Base-by-base conservation (phyloP, 2,113 vertebrate species). In the Mustelus asterias region DNA sequence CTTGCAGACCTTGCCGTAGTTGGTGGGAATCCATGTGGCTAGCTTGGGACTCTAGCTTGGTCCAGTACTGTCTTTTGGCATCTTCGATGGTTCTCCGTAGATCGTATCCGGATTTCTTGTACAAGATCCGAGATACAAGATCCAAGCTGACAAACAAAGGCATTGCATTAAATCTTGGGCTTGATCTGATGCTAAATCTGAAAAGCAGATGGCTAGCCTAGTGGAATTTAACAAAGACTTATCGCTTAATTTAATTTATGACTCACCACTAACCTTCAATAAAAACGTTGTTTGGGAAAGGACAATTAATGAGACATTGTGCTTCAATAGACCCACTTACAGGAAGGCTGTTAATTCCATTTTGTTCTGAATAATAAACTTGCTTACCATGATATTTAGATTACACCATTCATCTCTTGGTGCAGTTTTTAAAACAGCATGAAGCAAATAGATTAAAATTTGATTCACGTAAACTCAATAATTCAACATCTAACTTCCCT, bases 211-310 rank as follows among this genome's bases (percentile, higher is more conserved):
- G 37, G 88, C 54, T 90, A 4, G 29, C 54, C 22, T 33, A 41
- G 37, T 83, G 37, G 80, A 83, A 83, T 83, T 44, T 83, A 33
- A 89, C 54, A 60, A 89, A 89, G 86, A 29, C 26, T 58, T 48
- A 58, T 58, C 5, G 3, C 86, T 58, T 29, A 88, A 18, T 88
- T 33, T 80, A 80, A 80, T n/a, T 89, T 89, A 88, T 88, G 88
- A 90, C 26, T 90, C 88, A 90, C 54, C 54, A 90, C 48, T 33
- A 60, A 90, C 24, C 54, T 90, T 90, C 88, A 90, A 90, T 90
- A 90, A 63, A 90, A 90, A 33, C 18, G 8, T 86, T 54, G 5
- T 60, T n/a, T 90, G 88, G 80, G 37, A 16, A 90, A 90, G 29
- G 26, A 1, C 58, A 60, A 8, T 90, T 60, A 90, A 90, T 33